These are phyloP conservation scores for Mythimna pallens DNA, from an alignment of 2,888 invertebrate genomes.

Conservation along the genomic window DNA sequence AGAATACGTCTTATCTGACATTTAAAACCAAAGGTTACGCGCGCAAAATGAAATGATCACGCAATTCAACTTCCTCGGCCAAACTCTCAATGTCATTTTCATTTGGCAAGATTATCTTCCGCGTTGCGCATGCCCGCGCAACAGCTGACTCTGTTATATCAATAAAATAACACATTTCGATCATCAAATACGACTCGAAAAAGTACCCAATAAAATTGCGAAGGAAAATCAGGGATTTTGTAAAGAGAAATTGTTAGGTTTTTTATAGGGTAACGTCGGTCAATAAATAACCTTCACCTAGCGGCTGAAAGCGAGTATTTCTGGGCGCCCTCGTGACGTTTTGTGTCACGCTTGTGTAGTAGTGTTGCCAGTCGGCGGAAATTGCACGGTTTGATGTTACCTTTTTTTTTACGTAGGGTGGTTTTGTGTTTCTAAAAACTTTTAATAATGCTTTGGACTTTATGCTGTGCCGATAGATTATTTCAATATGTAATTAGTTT, in stretches of 20 bases:
- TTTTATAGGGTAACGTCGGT: slow-evolving; percentile 50
- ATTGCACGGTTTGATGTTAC: slow-evolving; percentile 31
- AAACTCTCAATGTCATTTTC: slow-evolving; percentile 71
- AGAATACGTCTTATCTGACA: slow-evolving; percentile 42
- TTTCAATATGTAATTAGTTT: background rate
- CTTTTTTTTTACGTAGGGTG: background rate
- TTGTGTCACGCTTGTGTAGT: slow-evolving; percentile 78
- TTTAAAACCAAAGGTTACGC: slow-evolving; percentile 57
- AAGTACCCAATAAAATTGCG: slow-evolving; percentile 16
- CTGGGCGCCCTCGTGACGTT: slow-evolving; percentile 88
- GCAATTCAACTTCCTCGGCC: slow-evolving; percentile 50
- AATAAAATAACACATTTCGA: slow-evolving; percentile 66
- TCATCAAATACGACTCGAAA: slow-evolving; percentile 30
- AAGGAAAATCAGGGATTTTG: slow-evolving; percentile 10
- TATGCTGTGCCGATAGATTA: background rate
- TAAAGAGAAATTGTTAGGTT: slow-evolving; percentile 37
- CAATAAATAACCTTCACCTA: slow-evolving; percentile 85
- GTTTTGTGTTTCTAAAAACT: background rate
- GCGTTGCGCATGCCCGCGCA: slow-evolving; percentile 75
- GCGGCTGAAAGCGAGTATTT: slow-evolving; percentile 87
- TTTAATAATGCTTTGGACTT: no score
- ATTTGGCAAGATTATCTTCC: slow-evolving; percentile 75
- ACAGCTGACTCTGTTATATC: slow-evolving; percentile 80
- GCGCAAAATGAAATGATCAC: slow-evolving; percentile 56
- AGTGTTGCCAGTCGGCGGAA: slow-evolving; percentile 75